These are phyloP conservation scores for Strix uralensis DNA, from an alignment of 2,113 vertebrate genomes.

Conservation along the genomic window DNA sequence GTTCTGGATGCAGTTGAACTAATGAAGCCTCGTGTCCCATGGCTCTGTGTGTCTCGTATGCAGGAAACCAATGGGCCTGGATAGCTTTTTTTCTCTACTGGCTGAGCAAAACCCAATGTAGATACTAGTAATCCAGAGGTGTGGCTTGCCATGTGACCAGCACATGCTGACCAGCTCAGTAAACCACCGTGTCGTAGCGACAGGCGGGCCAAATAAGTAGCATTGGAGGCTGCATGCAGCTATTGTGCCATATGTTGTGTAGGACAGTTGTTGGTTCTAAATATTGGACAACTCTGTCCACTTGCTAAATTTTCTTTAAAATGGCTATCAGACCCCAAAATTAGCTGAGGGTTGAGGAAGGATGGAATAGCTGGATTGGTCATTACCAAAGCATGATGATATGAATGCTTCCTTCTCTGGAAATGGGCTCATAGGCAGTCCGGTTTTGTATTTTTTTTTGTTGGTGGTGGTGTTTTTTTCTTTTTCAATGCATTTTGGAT, in stretches of 20 bases:
- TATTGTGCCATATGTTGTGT: accelerated
- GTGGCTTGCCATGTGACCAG: accelerated
- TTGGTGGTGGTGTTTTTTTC: neutral
- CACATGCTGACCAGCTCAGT: accelerated
- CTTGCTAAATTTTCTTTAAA: neutral
- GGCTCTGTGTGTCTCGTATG: neutral
- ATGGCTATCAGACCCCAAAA: neutral
- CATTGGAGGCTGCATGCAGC: accelerated
- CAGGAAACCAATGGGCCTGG: neutral
- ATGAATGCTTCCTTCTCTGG: neutral
- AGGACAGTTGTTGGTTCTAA: neutral
- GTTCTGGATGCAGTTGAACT: neutral
- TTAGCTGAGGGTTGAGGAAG: neutral
- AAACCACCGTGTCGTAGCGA: accelerated
- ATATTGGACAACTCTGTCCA: neutral
- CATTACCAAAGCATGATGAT: neutral
- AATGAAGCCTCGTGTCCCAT: accelerated
- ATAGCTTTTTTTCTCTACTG: accelerated
- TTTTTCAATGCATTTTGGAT: neutral
- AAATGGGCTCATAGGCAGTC: neutral
- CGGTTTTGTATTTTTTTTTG: neutral
- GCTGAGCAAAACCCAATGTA: accelerated
- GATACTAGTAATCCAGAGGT: accelerated
- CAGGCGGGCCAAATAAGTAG: neutral
- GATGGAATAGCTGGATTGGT: neutral